Conservation (phyloP, 2,113 vertebrate species). For the Prunella fulvescens region DNA sequence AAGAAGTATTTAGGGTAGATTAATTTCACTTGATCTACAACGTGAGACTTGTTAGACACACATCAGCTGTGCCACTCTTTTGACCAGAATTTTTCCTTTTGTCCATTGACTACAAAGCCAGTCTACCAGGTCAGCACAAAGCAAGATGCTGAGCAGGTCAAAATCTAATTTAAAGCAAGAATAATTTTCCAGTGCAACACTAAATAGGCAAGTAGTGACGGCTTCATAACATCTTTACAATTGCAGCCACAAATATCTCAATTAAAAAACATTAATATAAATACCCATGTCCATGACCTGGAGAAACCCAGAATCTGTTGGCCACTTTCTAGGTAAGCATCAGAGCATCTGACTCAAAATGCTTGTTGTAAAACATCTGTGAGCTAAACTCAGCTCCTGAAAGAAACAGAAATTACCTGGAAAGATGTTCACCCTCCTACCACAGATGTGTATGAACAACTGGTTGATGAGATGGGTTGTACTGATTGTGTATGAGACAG, state of each 20-base stretch:
- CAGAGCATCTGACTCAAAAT: background rate
- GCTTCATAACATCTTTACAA: background rate
- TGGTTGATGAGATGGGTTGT: background rate
- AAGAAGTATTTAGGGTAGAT: background rate
- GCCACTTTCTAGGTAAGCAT: background rate
- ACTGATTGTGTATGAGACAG: background rate
- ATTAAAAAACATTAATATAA: background rate
- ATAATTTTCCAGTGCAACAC: background rate
- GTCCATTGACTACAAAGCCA: background rate
- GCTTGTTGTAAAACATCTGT: background rate
- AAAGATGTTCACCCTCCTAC: background rate
- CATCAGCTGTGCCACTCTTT: background rate
- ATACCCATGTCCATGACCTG: background rate
- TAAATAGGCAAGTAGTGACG: background rate
- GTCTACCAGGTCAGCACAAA: background rate
- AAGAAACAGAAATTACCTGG: background rate
- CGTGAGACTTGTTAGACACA: background rate
- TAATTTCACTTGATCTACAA: background rate
- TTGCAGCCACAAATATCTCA: background rate
- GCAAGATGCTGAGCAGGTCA: background rate
- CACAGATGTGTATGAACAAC: rapidly evolving
- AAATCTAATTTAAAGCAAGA: background rate
- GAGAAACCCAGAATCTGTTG: background rate
- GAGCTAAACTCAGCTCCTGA: background rate
- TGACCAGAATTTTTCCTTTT: background rate